Conservation (phyloP, 2,113 vertebrate genomes). For the Piaya cayana region DNA sequence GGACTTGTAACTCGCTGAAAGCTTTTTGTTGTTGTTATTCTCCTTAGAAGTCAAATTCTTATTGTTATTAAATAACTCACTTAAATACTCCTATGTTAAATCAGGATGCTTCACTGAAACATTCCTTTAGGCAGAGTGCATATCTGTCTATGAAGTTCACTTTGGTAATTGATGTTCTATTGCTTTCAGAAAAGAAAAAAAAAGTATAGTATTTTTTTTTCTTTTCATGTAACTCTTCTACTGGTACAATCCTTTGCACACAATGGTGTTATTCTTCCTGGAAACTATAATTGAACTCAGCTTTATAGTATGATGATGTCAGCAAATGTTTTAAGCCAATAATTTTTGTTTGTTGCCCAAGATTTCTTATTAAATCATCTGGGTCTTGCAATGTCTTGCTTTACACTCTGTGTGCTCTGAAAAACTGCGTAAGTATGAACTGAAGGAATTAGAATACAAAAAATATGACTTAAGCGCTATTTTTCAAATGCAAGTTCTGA, state of each 20-base stretch:
- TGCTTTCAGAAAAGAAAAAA: neutral
- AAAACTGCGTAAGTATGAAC: neutral
- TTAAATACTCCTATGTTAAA: neutral
- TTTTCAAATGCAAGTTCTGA: neutral
- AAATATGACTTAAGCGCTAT: neutral
- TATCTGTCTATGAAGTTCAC: neutral
- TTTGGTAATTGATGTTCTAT: neutral
- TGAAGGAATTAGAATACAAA: neutral
- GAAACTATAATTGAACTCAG: neutral
- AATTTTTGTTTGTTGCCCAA: neutral
- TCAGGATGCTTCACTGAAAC: neutral
- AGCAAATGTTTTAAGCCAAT: slow-evolving; percentile 14
- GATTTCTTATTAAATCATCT: slow-evolving; percentile 33
- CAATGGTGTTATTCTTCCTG: neutral
- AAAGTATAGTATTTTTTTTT: neutral
- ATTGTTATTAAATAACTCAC: neutral
- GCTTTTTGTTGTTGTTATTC: neutral
- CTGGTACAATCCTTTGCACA: neutral
- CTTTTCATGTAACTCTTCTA: neutral
- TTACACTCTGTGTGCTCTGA: neutral
- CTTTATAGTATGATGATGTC: neutral
- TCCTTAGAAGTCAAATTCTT: neutral
- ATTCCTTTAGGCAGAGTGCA: neutral
- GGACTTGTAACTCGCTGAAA: neutral
- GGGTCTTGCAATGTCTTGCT: neutral